Percentiles rank a stretch among this genome's conserved stretches.
phyloP scores from a whole-genome alignment of 2,888 invertebrate genomes.

The Temnothorax ravouxi region DNA sequence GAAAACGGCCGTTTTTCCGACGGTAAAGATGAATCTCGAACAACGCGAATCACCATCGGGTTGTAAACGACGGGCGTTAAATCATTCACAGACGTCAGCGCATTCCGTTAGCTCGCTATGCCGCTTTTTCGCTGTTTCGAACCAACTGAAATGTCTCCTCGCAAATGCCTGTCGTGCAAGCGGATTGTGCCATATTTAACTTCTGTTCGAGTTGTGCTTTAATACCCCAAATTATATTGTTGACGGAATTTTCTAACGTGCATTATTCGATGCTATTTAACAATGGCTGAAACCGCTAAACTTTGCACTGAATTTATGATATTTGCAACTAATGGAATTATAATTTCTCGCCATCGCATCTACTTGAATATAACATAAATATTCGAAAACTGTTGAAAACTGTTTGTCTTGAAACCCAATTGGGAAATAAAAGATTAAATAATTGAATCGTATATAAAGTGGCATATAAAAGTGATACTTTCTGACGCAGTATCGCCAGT shows the following conservation, averaged over 20 bases:
- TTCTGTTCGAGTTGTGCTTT: neutral
- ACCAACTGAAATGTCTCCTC: neutral
- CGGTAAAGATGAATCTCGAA: constrained; percentile 53
- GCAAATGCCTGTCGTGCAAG: neutral
- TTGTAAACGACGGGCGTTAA: constrained; percentile 47
- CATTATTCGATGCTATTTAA: neutral
- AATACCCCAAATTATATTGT: neutral
- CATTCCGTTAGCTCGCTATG: neutral
- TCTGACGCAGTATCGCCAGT: neutral
- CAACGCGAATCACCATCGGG: constrained; percentile 43
- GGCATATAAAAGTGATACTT: neutral
- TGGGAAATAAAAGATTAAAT: neutral
- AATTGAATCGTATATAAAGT: neutral
- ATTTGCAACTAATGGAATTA: constrained; percentile 13
- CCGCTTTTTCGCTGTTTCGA: constrained; percentile 4
- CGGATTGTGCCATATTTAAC: neutral
- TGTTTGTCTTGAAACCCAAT: neutral
- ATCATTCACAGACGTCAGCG: constrained; percentile 22
- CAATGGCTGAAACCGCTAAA: neutral
- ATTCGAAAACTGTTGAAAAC: neutral
- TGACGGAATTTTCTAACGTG: neutral
- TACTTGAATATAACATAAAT: neutral
- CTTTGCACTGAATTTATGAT: neutral
- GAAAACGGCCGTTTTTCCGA: constrained; percentile 72
- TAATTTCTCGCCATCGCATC: neutral